A percentile compares a stretch with the other conserved stretches of the same genome.
These are phyloP conservation scores for Heliconius melpomene DNA, from an alignment of 1,140 invertebrate genomes.

Conservation along the genomic window DNA sequence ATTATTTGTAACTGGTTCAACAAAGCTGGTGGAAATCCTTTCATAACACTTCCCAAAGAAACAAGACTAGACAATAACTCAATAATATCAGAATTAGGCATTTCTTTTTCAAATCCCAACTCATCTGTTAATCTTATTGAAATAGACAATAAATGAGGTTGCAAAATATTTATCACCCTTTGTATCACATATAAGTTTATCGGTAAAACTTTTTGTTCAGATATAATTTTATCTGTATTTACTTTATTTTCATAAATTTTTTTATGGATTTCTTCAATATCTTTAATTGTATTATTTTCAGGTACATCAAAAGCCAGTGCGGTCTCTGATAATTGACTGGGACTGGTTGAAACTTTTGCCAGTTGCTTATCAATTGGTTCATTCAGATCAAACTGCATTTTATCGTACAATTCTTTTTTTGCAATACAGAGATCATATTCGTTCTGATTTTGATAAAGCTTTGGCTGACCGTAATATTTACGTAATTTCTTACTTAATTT, in stretches of 20 bases:
- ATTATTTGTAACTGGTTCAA: constrained; percentile 52
- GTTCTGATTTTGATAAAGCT: constrained; percentile 55
- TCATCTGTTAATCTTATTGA: constrained; percentile 39
- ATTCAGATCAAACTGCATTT: constrained; percentile 55
- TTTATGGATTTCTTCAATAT: constrained; percentile 45
- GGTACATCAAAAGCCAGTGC: constrained; percentile 61
- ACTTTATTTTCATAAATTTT: constrained; percentile 44
- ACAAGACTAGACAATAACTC: constrained; percentile 52
- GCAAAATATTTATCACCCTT: constrained; percentile 61
- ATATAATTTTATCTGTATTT: constrained; percentile 33
- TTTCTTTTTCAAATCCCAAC: constrained; percentile 1
- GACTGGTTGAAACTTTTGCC: constrained; percentile 43
- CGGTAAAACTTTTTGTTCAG: constrained; percentile 61
- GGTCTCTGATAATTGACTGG: constrained; percentile 41
- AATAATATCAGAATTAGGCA: constrained; percentile 30
- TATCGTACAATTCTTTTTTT: constrained; percentile 52
- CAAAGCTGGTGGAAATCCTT: constrained; percentile 56
- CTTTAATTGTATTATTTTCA: constrained; percentile 43
- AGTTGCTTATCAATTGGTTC: constrained; percentile 59
- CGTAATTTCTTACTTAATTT: constrained; percentile 68
- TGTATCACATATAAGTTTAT: constrained; percentile 67
- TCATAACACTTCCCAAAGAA: constrained; percentile 48
- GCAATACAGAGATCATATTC: constrained; percentile 53
- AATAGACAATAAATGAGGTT: constrained; percentile 50
- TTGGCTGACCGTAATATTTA: constrained; percentile 65